These are phyloP conservation scores for Podargus strigoides DNA, from an alignment of 2,797 vertebrate species.

Conservation along the genomic window DNA sequence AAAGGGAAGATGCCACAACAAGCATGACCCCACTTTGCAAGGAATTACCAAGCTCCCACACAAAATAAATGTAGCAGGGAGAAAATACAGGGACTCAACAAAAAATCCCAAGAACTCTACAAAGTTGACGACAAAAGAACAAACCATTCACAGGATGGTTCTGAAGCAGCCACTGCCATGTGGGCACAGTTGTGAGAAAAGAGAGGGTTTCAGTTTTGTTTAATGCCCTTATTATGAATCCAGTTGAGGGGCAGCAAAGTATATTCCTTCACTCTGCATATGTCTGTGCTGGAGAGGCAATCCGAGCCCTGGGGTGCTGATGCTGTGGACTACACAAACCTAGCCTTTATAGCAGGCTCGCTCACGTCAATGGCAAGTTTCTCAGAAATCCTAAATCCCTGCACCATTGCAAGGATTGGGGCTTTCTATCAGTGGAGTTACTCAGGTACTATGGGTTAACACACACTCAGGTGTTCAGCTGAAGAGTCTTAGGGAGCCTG, in stretches of 20 bases:
- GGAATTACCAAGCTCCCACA: neutral
- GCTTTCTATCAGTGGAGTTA: neutral
- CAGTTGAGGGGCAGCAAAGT: neutral
- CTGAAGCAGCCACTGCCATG: neutral
- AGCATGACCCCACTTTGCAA: neutral
- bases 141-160: neutral
- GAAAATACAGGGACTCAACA: neutral
- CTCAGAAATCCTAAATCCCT: neutral
- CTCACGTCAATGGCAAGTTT: neutral
- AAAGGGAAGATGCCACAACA: neutral
- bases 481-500: neutral
- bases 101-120: neutral
- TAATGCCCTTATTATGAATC: neutral
- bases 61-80: neutral
- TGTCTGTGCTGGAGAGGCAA: fast-evolving
- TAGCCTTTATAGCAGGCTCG: neutral
- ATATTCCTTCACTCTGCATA: neutral
- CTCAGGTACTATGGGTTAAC: neutral
- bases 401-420: fast-evolving
- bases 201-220: neutral
- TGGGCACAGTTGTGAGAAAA: neutral
- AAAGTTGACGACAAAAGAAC: neutral
- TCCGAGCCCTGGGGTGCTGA: neutral
- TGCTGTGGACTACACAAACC: neutral
- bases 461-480: neutral